phyloP scores from a whole-genome alignment of 2,797 vertebrate species.

The Eulemur mongoz region DNA sequence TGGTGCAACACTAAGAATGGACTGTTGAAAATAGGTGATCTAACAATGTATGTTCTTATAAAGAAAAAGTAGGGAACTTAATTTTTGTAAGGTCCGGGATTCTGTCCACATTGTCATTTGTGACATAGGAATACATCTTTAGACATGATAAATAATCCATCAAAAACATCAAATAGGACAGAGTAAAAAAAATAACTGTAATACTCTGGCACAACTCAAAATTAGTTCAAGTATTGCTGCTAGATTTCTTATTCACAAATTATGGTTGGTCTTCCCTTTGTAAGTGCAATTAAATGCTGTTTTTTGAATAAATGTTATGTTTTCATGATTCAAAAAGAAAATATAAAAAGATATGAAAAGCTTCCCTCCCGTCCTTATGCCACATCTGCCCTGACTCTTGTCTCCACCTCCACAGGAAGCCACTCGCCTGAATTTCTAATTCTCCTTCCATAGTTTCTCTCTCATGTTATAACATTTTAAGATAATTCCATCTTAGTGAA shows the following conservation, averaged over 20 bases:
- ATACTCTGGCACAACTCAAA: not conserved
- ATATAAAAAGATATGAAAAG: not conserved
- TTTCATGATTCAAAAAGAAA: constrained; percentile 13
- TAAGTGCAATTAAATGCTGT: not conserved
- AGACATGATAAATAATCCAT: not conserved
- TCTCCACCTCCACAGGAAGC: not conserved
- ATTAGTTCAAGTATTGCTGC: not conserved
- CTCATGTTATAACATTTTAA: not conserved
- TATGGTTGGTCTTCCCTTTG: not conserved
- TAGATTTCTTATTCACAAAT: constrained; percentile 4
- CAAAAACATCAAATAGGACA: not conserved
- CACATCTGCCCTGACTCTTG: not conserved
- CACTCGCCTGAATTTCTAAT: not conserved
- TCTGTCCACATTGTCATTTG: not conserved
- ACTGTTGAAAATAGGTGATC: not conserved
- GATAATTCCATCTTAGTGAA: not conserved
- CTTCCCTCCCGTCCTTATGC: not conserved
- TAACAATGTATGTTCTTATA: not conserved
- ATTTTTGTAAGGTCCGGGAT: not conserved
- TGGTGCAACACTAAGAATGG: not conserved
- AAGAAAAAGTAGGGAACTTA: not conserved
- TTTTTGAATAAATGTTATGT: not conserved
- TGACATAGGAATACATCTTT: not conserved
- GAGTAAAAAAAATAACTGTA: not conserved
- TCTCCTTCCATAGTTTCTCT: not conserved